Evolutionary conservation across 2,888 invertebrate genomes (phyloP).

Genomic region (Erebia epiphron): DNA sequence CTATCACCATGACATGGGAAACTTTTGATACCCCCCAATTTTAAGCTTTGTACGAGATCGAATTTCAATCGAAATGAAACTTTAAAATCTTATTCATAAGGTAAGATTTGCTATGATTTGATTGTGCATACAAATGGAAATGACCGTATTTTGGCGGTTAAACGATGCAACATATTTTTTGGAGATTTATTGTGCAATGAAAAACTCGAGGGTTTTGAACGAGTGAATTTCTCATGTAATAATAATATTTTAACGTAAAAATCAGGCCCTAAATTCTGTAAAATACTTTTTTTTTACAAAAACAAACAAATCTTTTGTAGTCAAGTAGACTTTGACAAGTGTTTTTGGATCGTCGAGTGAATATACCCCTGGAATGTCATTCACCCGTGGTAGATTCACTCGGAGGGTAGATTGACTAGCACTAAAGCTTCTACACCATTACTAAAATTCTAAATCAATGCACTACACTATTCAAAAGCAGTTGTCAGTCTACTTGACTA

Average conservation of each 20-base stretch:
- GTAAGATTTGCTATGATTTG: neutral
- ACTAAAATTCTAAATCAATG: too few relatives aligned
- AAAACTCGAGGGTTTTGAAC: neutral
- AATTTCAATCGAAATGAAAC: neutral
- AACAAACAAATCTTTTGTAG: too few relatives aligned
- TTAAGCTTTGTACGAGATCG: neutral
- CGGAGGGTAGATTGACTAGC: too few relatives aligned
- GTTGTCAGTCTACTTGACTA: too few relatives aligned
- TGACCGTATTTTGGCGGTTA: neutral
- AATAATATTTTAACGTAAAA: neutral
- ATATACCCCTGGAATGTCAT: too few relatives aligned
- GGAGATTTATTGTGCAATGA: neutral
- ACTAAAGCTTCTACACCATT: too few relatives aligned
- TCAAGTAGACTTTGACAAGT: too few relatives aligned
- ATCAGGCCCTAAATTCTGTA: neutral
- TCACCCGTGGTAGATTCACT: too few relatives aligned
- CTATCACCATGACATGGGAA: conserved; percentile 1
- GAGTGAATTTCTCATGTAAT: neutral
- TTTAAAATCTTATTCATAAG: neutral
- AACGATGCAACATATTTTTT: neutral
- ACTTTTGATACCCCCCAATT: conserved; percentile 6
- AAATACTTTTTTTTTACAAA: too few relatives aligned
- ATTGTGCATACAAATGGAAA: neutral
- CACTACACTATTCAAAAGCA: too few relatives aligned
- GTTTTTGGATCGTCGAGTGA: too few relatives aligned